phyloP scores from a whole-genome alignment of 2,797 vertebrate species.

The Petrocephalus schoutedeni region DNA sequence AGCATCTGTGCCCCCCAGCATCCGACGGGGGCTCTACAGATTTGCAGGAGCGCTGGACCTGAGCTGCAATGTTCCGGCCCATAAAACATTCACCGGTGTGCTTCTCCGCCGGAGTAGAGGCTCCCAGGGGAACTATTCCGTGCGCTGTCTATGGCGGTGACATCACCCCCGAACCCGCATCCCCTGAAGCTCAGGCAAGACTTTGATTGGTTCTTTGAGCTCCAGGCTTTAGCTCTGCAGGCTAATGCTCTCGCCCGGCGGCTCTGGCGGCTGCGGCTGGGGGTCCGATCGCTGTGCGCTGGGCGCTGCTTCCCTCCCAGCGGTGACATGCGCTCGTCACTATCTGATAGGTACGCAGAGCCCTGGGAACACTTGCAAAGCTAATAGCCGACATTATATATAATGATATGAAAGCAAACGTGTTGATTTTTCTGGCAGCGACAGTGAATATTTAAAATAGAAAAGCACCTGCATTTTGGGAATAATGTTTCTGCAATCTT shows the following conservation, averaged over 20 bases:
- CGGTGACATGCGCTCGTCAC: neutral
- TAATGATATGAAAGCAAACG: neutral
- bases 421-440: neutral
- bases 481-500: neutral
- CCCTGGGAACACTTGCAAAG: neutral
- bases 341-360: neutral
- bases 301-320: neutral
- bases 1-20: neutral
- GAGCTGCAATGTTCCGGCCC: neutral
- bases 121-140: neutral
- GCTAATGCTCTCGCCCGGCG: neutral
- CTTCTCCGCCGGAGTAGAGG: neutral
- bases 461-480: neutral
- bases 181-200: neutral
- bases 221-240: slow-evolving; percentile 5
- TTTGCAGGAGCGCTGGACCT: neutral
- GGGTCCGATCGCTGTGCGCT: neutral
- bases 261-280: neutral
- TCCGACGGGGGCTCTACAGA: neutral
- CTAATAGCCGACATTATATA: neutral
- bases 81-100: slow-evolving; percentile 7
- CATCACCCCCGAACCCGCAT: neutral
- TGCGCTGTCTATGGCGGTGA: slow-evolving; percentile 4
- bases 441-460: neutral
- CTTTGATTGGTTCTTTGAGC: neutral